Conservation (phyloP, 2,113 vertebrate species). For the Halcyon senegalensis region DNA sequence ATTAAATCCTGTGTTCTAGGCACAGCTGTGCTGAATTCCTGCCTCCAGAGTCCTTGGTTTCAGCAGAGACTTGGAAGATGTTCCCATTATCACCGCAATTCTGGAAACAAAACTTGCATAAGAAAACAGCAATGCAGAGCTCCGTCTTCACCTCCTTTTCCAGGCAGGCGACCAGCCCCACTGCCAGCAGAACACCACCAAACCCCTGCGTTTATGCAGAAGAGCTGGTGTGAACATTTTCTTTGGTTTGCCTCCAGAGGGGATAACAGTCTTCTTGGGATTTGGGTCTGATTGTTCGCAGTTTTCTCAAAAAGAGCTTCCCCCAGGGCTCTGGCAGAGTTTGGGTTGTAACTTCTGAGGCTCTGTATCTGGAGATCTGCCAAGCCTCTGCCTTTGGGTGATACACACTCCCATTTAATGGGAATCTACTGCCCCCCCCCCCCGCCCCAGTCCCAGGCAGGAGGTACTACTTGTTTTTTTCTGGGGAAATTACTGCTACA, state of each 20-base stretch:
- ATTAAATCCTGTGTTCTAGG: background rate
- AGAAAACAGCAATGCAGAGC: background rate
- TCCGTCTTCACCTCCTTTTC: background rate
- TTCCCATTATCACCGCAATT: background rate
- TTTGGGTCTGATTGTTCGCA: constrained; percentile 20
- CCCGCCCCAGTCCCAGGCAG: background rate
- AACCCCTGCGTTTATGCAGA: background rate
- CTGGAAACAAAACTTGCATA: background rate
- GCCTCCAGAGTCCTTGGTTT: background rate
- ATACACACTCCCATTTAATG: background rate
- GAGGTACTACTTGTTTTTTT: background rate
- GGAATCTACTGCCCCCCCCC: background rate
- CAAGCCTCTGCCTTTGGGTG: background rate
- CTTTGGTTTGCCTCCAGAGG: constrained; percentile 36
- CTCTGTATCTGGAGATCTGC: background rate
- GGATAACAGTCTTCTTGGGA: constrained; percentile 6
- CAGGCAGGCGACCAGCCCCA: background rate
- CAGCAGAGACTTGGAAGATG: background rate
- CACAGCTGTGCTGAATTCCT: constrained; percentile 23
- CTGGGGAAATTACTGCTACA: background rate
- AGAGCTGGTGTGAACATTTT: constrained; percentile 22
- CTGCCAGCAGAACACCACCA: background rate
- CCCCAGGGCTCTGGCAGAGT: constrained; percentile 5
- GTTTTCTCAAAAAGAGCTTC: constrained; percentile 31
- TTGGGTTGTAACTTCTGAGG: constrained; percentile 31